phyloP scores from a whole-genome alignment of 1,140 invertebrate genomes.

The Drosophila sproati region DNA sequence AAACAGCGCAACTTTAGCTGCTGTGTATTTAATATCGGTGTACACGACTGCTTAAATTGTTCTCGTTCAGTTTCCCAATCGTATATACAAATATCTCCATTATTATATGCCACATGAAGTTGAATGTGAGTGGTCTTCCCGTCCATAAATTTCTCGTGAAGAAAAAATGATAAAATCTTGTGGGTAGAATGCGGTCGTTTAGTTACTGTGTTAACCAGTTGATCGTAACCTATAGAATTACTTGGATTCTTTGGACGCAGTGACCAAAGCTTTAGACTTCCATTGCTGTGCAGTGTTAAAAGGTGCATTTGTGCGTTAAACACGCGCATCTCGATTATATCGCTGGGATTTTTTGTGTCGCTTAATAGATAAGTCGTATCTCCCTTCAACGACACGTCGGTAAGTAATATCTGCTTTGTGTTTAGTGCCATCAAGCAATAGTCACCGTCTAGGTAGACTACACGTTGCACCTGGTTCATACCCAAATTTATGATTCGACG shows the following conservation, averaged over 20 bases:
- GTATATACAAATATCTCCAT: slow-evolving; percentile 59
- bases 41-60: slow-evolving; percentile 37
- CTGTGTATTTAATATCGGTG: slow-evolving; percentile 32
- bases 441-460: slow-evolving; percentile 63
- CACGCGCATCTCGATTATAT: slow-evolving; percentile 42
- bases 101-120: slow-evolving; percentile 58
- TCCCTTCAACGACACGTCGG: slow-evolving; percentile 65
- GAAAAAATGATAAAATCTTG: slow-evolving; percentile 52
- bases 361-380: slow-evolving; percentile 48
- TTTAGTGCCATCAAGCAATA: slow-evolving; percentile 60
- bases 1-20: slow-evolving; percentile 39
- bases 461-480: slow-evolving; percentile 37
- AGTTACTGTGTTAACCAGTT: slow-evolving; percentile 47
- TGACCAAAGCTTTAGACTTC: slow-evolving; percentile 68
- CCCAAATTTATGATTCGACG: slow-evolving; percentile 71
- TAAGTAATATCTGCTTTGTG: slow-evolving; percentile 52
- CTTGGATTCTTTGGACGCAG: slow-evolving; percentile 1
- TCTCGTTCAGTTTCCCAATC: slow-evolving; percentile 54
- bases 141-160: slow-evolving; percentile 40
- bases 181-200: slow-evolving; percentile 30
- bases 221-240: slow-evolving; percentile 31
- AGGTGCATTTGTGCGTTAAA: slow-evolving; percentile 63
- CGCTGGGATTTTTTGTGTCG: slow-evolving; percentile 42
- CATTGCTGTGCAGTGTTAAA: slow-evolving; percentile 63
- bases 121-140: slow-evolving; percentile 27